Evolutionary conservation across 2,888 invertebrate species (phyloP), one percentile per base, ranked within the genome.

Genomic region (Mesorhabditis sp.): DNA sequence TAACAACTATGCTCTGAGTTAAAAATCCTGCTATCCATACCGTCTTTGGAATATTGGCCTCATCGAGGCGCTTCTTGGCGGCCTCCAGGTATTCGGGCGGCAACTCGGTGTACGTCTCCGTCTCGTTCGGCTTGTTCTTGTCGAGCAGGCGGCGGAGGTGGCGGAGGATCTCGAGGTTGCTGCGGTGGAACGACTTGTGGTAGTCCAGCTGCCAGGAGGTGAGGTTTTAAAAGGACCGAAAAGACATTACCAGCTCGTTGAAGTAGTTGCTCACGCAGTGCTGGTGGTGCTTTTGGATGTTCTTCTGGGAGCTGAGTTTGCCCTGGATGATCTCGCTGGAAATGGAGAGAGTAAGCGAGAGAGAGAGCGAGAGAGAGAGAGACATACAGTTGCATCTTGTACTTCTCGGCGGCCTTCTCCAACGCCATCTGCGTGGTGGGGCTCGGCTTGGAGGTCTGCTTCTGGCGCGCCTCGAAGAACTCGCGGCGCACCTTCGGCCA

Each of bases 261-360:
- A 50, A 50, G 58, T 50, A 50, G 10, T 10, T n/a, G n/a, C n/a
- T 50, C n/a, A 50, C n/a, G n/a, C 58, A 50, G 7, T n/a, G 58
- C 58, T 50, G 58, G 58, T 50, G 58, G n/a, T 50, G 58, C n/a
- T 50, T 50, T n/a, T 50, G 58, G 58, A 50, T n/a, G n/a, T 50
- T n/a, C n/a, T 50, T 50, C 58, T 50, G 58, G 10, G 58, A 50
- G 58, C 58, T 50, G 7, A 50, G 58, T n/a, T 50, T 50, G 7
- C 58, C 58, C 10, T 10, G 7, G 58, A 50, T 50, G 58, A 50
- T 50, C n/a, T 50, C 58, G n/a, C 58, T 50, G 28, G 2, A 28
- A 28, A 28, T 28, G 28, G 28, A 28, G 28, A 28, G 28, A 2
- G 28, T 28, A 2, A 28, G n/a, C 58, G n/a, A 50, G 7, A 13